Percentiles rank a stretch among this genome's conserved stretches.
Evolutionary conservation across 1,140 invertebrate species (phyloP).

Genomic region (Meteorus sp.): DNA sequence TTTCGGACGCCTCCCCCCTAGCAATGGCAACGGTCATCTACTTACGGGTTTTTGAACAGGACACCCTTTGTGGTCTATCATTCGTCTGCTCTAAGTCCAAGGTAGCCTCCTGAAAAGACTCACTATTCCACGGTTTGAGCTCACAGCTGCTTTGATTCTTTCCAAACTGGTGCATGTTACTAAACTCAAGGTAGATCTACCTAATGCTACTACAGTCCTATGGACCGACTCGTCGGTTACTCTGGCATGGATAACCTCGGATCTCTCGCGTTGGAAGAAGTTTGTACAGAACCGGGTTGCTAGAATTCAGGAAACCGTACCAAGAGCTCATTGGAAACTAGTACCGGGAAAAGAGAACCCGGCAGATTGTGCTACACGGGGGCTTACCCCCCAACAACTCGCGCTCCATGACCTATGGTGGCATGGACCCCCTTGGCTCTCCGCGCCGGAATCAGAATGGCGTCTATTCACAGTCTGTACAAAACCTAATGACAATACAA

Average conservation of each 20-base stretch:
- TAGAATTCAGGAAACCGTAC: neutral
- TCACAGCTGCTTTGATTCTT: slow-evolving; percentile 8
- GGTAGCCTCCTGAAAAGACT: slow-evolving; percentile 14
- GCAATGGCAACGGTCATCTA: slow-evolving; percentile 32
- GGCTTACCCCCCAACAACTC: neutral
- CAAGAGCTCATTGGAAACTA: neutral
- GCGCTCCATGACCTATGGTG: neutral
- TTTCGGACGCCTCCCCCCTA: slow-evolving; percentile 35
- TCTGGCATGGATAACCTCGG: neutral
- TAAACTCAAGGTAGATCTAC: neutral
- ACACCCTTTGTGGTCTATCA: neutral
- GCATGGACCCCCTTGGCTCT: neutral
- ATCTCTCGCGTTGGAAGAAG: slow-evolving; percentile 6
- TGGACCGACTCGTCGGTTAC: slow-evolving; percentile 12
- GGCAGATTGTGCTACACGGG: slow-evolving; percentile 14
- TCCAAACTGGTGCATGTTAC: neutral
- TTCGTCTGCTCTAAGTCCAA: slow-evolving; percentile 10
- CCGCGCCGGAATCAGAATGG: neutral
- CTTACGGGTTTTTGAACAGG: neutral
- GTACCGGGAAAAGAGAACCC: slow-evolving; percentile 7
- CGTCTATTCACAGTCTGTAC: neutral
- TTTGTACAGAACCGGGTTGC: neutral
- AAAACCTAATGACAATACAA: no score
- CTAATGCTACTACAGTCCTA: neutral
- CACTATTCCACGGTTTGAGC: slow-evolving; percentile 17